Evolutionary conservation across 1,140 invertebrate genomes (phyloP).

Genomic region (Lepidotrigona ventralis): DNA sequence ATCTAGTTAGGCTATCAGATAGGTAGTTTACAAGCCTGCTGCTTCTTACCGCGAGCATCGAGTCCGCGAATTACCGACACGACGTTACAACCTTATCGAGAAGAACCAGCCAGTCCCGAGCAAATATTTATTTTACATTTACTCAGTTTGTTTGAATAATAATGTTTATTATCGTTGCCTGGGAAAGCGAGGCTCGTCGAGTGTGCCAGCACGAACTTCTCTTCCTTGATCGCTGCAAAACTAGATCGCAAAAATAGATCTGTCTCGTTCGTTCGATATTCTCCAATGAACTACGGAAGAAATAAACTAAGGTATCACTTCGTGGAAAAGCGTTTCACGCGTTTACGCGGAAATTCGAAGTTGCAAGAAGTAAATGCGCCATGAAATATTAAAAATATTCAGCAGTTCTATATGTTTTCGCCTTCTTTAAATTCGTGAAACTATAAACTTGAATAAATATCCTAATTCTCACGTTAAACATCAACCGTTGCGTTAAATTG

Average conservation of each 20-base stretch:
- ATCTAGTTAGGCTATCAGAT: not conserved
- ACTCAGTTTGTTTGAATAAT: constrained; percentile 50
- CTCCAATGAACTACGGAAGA: not conserved
- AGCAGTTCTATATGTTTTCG: no score
- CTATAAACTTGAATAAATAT: not conserved
- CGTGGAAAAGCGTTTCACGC: not conserved
- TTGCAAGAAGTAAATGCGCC: no score
- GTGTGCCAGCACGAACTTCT: not conserved
- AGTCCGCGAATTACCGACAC: constrained; percentile 23
- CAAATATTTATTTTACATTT: constrained; percentile 57
- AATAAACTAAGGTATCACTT: not conserved
- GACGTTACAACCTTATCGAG: constrained; percentile 40
- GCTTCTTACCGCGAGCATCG: not conserved
- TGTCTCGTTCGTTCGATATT: not conserved
- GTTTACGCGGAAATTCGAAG: no score
- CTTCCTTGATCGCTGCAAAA: not conserved
- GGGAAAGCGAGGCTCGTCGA: constrained; percentile 30
- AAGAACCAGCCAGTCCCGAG: constrained; percentile 13
- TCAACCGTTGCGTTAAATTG: no score
- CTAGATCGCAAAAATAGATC: constrained; percentile 30
- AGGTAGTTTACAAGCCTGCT: not conserved
- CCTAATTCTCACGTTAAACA: no score
- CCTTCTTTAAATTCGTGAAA: no score
- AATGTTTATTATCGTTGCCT: constrained; percentile 44
- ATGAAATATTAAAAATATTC: no score